Evolutionary conservation across 1,140 invertebrate genomes (phyloP), one percentile per base, ranked within the genome.

Genomic region (Parapsyche elsis): DNA sequence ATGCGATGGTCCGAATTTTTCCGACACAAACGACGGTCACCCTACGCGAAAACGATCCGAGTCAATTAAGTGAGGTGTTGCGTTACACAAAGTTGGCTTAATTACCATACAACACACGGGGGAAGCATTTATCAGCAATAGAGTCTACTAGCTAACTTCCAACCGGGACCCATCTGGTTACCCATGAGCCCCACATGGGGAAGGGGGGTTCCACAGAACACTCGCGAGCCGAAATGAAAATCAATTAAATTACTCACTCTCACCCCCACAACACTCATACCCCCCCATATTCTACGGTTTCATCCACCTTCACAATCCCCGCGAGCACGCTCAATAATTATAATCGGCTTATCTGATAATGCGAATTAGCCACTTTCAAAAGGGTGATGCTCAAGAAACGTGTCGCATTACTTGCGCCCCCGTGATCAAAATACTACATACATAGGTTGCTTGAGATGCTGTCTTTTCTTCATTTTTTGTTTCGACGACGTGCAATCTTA

Each of bases 41-140:
- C 73, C 16, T 75, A 74, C 24, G 23, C 9, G 21, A 67, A 67
- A 24, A 53, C 45, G 24, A 49, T 57, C 21, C 73, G 16, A 75
- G 73, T 75, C 73, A 77, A 77, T 77, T 77, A 77, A 67, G 75
- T 44, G 74, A 77, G 75, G 75, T 77, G 75, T 77, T 77, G 23
- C 71, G n/a, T 26, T 77, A 44, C 57, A 26, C 57, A 64, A 77
- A 77, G 75, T 77, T 64, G 75, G 59, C 75, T 64, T 77, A 77
- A 77, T 77, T 77, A 59, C 59, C 75, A 64, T 64, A 77, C 57
- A 77, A 59, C 75, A 77, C 75, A 77, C 75, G 57, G 19, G 59
- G 75, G 75, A 16, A 77, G 26, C 75, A 77, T 77, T 77, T 59
- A 77, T 77, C 75, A 64, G 75, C 49, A 12, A 76, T 12, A 14